Evolutionary conservation across 2,888 invertebrate species (phyloP), one percentile per base, ranked within the genome.

Genomic region (Abrostola tripartita): DNA sequence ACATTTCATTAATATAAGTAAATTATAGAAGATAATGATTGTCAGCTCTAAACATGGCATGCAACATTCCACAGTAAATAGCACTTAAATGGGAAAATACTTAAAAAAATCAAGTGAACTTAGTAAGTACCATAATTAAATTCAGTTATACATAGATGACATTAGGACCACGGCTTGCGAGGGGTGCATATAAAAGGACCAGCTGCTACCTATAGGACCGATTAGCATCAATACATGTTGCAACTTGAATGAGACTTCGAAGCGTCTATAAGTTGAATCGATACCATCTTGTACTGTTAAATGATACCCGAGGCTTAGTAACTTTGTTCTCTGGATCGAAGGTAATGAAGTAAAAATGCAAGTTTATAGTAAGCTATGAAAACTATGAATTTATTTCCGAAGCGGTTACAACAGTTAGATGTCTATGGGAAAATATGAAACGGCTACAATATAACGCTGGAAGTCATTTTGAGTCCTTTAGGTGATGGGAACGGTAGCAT

Each of bases 161-260:
- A 79, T 81, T 81, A 81, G 78, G 69, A 69, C 61, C 44, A 9
- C 44, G 44, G 54, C 49, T 63, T 51, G 41, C 71, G 76, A 79
- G 67, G 82, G 82, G 82, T 73, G 73, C 81, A 75, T 79, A 87
- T 82, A 85, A 85, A 85, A 75, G 81, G 82, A 78, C 88, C 78
- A 90, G 88, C 89, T 90, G 90, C 85, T 83, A 70, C 82, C 81
- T 79, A 81, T 79, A 74, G 72, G 79, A 81, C 79, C 84, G 87
- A 88, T 90, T 87, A 88, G 82, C 82, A 87, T 85, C 85, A 82
- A 68, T 75, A 79, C 81, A 79, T 74, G 78, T 79, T 74, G 71
- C 74, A 73, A 80, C 80, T 61, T 69, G 78, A 71, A 81, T 76
- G 65, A 75, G 71, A 73, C 68, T 75, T 72, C 78, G 71, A 50